These are phyloP conservation scores for Schizaphis graminum DNA, from an alignment of 2,888 invertebrate species.

Conservation along the genomic window DNA sequence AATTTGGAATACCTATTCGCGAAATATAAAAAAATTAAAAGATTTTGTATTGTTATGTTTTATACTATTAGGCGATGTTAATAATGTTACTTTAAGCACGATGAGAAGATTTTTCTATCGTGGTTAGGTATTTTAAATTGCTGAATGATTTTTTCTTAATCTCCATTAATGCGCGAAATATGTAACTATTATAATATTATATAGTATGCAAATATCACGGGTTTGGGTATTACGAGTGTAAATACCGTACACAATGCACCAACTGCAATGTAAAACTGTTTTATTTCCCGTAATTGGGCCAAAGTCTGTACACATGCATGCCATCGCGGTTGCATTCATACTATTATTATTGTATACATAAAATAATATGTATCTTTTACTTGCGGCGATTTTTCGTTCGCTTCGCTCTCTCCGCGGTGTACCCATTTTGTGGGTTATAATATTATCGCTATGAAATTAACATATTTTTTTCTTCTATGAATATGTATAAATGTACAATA, in stretches of 20 bases:
- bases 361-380: background rate
- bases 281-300: background rate
- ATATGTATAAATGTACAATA: background rate
- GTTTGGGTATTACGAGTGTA: background rate
- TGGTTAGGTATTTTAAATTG: background rate
- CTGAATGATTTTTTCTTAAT: background rate
- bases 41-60: too few relatives aligned
- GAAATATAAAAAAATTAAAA: background rate
- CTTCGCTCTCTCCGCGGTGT: background rate
- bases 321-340: background rate
- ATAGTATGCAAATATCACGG: too few relatives aligned
- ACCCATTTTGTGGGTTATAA: background rate
- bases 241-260: background rate
- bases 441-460: background rate
- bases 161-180: background rate
- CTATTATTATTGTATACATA: background rate
- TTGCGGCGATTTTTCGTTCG: background rate
- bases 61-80: too few relatives aligned
- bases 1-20: background rate
- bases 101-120: background rate
- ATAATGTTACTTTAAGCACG: background rate
- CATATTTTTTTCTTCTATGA: background rate
- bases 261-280: background rate
- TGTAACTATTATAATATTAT: too few relatives aligned
- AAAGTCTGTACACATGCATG: background rate